These are phyloP conservation scores for Bombus superbus DNA, from an alignment of 1,140 invertebrate species.

Conservation along the genomic window DNA sequence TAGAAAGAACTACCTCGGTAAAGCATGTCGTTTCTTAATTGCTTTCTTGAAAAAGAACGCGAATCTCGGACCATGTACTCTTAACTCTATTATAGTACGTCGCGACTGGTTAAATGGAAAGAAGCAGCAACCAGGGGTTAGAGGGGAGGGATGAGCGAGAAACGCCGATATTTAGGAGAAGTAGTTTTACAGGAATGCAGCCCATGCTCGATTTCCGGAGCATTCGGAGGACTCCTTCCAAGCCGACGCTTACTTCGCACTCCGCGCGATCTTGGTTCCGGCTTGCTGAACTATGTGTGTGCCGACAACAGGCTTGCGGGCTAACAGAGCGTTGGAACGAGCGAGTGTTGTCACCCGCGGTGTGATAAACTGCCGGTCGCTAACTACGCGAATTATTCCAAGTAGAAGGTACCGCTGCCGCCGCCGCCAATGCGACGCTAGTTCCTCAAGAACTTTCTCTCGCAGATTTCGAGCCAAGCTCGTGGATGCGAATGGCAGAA, in stretches of 20 bases:
- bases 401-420: conserved; percentile 61
- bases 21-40: not conserved
- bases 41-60: not conserved
- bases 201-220: not conserved
- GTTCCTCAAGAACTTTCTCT: conserved; percentile 61
- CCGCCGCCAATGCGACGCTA: conserved; percentile 32
- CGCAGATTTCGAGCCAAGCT: conserved; percentile 30
- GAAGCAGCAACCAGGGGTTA: not conserved
- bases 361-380: conserved; percentile 72
- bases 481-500: not conserved
- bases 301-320: conserved; percentile 47
- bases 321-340: conserved; percentile 33
- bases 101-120: not conserved
- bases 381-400: conserved; percentile 77
- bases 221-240: conserved; percentile 49
- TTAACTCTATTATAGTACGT: not conserved
- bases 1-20: not conserved
- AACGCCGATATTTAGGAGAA: not conserved
- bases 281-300: conserved; percentile 65
- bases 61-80: not conserved
- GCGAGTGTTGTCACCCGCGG: conserved; percentile 62
- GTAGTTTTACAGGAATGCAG: conserved; percentile 12
- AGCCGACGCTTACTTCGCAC: conserved; percentile 56
- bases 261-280: conserved; percentile 60
- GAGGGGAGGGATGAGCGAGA: not conserved